phyloP scores from a whole-genome alignment of 2,888 invertebrate species.

The Dasypolia templi region DNA sequence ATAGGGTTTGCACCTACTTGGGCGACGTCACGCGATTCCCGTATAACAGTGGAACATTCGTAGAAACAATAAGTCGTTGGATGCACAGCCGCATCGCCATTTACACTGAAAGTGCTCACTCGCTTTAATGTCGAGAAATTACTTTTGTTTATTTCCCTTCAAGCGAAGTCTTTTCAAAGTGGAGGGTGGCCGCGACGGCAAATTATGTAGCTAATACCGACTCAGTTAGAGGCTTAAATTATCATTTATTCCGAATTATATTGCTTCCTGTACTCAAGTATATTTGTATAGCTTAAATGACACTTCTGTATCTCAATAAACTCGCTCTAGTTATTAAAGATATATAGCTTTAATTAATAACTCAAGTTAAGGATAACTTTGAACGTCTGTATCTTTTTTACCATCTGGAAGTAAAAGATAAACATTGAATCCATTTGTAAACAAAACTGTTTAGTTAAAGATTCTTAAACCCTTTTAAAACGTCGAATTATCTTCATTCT shows the following conservation, averaged over 20 bases:
- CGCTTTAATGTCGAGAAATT: slow-evolving; percentile 73
- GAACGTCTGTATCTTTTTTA: slow-evolving; percentile 31
- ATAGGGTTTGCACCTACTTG: slow-evolving; percentile 64
- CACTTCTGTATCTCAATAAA: slow-evolving; percentile 27
- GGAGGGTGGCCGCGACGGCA: slow-evolving; percentile 55
- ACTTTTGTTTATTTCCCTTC: slow-evolving; percentile 74
- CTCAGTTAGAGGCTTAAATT: slow-evolving; percentile 63
- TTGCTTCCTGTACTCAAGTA: slow-evolving; percentile 52
- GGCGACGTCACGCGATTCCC: slow-evolving; percentile 77
- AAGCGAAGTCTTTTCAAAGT: slow-evolving; percentile 67
- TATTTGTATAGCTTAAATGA: slow-evolving; percentile 45
- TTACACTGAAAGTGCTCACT: slow-evolving; percentile 76
- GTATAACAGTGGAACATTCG: slow-evolving; percentile 75
- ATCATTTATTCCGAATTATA: slow-evolving; percentile 57
- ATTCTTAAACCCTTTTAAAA: slow-evolving; percentile 21
- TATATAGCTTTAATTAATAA: slow-evolving; percentile 22
- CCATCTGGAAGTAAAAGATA: slow-evolving; percentile 40
- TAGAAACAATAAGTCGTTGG: slow-evolving; percentile 78
- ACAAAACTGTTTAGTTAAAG: slow-evolving; percentile 28
- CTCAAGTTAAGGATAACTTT: slow-evolving; percentile 32
- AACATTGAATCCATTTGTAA: slow-evolving; percentile 35
- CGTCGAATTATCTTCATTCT: background rate
- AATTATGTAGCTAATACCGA: slow-evolving; percentile 63
- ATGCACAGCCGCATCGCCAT: slow-evolving; percentile 73
- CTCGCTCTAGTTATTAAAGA: slow-evolving; percentile 11